Base-by-base conservation (phyloP, 64 coral and sea anemone species). In the Orbicella faveolata region DNA sequence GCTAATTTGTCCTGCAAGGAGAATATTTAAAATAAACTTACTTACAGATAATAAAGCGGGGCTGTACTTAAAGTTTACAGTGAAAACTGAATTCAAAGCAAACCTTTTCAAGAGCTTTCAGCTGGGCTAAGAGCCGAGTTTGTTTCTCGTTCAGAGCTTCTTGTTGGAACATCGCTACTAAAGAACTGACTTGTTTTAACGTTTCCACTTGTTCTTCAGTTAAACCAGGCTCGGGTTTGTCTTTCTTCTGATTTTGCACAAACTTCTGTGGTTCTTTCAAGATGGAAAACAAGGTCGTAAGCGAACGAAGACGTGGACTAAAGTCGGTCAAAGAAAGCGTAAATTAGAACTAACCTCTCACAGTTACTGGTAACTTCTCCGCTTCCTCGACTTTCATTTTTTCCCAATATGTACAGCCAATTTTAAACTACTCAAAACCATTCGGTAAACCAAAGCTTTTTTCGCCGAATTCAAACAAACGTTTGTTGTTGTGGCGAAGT, bases 71-170 rank as follows among this genome's bases (percentile, higher is more conserved):
- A 82, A 34, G 6, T 34, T 17, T 65, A 63, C 55, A 35, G 59
- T 25, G 15, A 33, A 34, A 54, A 30, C 30, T 30, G 30, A 30
- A 61, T 15, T 61, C 23, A n/a, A 51, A 53, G 76, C 51, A 63
- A 63, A 96, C 94, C 82, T 96, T 96, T 90, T 96, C 94, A 54
- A 79, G 80, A 44, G 81, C 94, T 37, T 92, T 80, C 36, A 96
- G 39, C 79, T 96, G 89, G n/a, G 94, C 94, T 37, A 83, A 78
- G 23, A 92, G 64, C 41, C 94, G 90, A 53, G 88, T 96, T 80
- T 96, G 86, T 66, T 93, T 96, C 48, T 96, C 94, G 62, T 88
- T 89, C 30, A 93, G 87, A 26, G 94, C 94, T 73, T 96, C 94
- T 52, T 81, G 74, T 62, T 96, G 94, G 84, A 96, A 96, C 75